phyloP scores from a whole-genome alignment of 1,140 invertebrate species.

The Hylaeus anthracinus region DNA sequence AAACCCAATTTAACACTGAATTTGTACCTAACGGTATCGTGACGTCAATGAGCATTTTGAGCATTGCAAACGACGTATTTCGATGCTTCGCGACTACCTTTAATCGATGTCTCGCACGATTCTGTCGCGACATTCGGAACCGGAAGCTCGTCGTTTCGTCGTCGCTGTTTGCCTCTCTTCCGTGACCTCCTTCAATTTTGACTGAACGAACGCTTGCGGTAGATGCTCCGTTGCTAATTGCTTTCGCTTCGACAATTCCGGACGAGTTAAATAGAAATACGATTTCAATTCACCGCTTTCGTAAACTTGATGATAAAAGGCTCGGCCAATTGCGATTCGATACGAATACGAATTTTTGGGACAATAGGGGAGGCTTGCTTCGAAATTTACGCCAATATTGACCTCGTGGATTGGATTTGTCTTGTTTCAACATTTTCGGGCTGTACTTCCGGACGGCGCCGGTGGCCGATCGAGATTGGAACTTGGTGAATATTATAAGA shows the following conservation, averaged over 20 bases:
- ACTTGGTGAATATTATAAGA: no score
- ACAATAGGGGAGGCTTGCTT: no score
- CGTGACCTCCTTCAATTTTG: conserved; percentile 4
- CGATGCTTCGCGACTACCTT: neutral
- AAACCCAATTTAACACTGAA: no score
- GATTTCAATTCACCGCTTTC: neutral
- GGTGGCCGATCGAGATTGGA: no score
- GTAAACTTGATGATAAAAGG: neutral
- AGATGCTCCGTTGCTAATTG: neutral
- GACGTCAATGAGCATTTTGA: no score
- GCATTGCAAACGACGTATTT: neutral
- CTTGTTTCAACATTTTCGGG: no score
- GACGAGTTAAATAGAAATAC: neutral
- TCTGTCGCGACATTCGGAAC: neutral
- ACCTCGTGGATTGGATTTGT: neutral
- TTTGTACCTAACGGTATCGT: no score
- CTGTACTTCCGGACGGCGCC: no score
- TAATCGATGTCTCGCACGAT: neutral
- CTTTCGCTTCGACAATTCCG: neutral
- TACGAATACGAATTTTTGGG: neutral
- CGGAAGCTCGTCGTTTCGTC: neutral
- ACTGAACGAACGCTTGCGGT: neutral
- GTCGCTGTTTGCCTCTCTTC: neutral
- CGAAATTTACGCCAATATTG: conserved; percentile 4
- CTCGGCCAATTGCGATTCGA: neutral